Conservation (phyloP, 2,888 invertebrate genomes). For the Drosophila lacicola region DNA sequence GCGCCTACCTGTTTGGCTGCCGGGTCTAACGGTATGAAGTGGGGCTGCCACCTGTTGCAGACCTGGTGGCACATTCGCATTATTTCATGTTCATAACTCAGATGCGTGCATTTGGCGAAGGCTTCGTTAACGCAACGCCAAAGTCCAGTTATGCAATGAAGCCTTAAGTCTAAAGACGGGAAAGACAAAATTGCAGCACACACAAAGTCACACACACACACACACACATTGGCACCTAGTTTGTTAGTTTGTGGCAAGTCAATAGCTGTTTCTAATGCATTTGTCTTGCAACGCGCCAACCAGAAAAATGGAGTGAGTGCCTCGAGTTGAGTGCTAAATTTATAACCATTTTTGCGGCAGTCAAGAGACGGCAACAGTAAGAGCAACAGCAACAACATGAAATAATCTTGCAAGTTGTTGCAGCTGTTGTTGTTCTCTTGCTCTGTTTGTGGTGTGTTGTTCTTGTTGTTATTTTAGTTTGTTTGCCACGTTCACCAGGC, state of each 20-base stretch:
- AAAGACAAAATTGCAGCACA: slow-evolving; percentile 48
- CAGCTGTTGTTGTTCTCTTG: slow-evolving; percentile 34
- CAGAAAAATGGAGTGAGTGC: slow-evolving; percentile 60
- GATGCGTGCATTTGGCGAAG: slow-evolving; percentile 62
- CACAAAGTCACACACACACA: slow-evolving; percentile 15
- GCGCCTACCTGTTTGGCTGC: slow-evolving; percentile 53
- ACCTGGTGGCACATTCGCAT: slow-evolving; percentile 65
- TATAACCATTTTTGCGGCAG: slow-evolving; percentile 64
- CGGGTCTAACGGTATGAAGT: slow-evolving; percentile 57
- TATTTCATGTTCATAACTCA: slow-evolving; percentile 80
- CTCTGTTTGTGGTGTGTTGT: slow-evolving; percentile 15
- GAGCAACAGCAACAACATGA: slow-evolving; percentile 35
- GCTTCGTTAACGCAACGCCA: slow-evolving; percentile 78
- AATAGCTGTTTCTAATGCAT: slow-evolving; percentile 73
- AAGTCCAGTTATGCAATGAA: slow-evolving; percentile 80
- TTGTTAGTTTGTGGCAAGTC: slow-evolving; percentile 39
- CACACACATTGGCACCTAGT: slow-evolving; percentile 5
- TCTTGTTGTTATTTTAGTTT: slow-evolving; percentile 39
- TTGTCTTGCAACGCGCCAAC: slow-evolving; percentile 56
- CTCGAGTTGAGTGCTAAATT: slow-evolving; percentile 69
- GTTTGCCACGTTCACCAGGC: slow-evolving; percentile 64
- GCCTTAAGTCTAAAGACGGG: slow-evolving; percentile 26
- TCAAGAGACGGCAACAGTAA: slow-evolving; percentile 35
- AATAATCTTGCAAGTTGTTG: slow-evolving; percentile 36
- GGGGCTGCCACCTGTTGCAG: slow-evolving; percentile 67